Percentiles rank a stretch among this genome's conserved stretches.
Conservation (phyloP, 1,140 invertebrate species). For the Drosophila sproati region DNA sequence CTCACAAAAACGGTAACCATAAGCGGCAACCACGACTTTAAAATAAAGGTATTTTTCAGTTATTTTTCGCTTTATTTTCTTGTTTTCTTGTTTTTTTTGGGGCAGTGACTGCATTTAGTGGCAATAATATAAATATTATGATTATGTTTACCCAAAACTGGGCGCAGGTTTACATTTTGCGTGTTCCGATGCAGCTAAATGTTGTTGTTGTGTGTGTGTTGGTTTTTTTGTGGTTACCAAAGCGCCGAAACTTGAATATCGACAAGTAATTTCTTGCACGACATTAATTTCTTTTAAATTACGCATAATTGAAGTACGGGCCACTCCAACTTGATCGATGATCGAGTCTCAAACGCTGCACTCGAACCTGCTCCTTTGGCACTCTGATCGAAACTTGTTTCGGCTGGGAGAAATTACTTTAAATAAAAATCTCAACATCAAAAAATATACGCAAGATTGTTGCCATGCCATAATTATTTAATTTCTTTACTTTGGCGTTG, state of each 20-base stretch:
- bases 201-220: slow-evolving; percentile 34
- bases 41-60: slow-evolving; percentile 4
- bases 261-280: slow-evolving; percentile 81
- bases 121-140: slow-evolving; percentile 76
- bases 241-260: slow-evolving; percentile 52
- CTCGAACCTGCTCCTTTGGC: slow-evolving; percentile 36
- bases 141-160: slow-evolving; percentile 54
- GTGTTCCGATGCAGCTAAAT: slow-evolving; percentile 58
- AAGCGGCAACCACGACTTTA: not conserved
- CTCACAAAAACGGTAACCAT: no score
- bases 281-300: slow-evolving; percentile 84
- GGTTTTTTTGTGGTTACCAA: slow-evolving; percentile 9
- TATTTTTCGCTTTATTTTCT: slow-evolving; percentile 28
- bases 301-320: slow-evolving; percentile 79
- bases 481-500: slow-evolving; percentile 31
- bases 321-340: slow-evolving; percentile 76
- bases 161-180: slow-evolving; percentile 68
- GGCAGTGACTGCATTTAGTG: slow-evolving; percentile 67
- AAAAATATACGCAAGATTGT: slow-evolving; percentile 38
- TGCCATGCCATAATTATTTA: slow-evolving; percentile 68
- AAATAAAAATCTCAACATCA: slow-evolving; percentile 4
- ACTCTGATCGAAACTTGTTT: slow-evolving; percentile 55
- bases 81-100: slow-evolving; percentile 33
- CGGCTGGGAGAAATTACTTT: slow-evolving; percentile 54
- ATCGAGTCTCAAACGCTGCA: slow-evolving; percentile 29